Percentiles rank a stretch among this genome's conserved stretches.
Conservation (phyloP, 35 echinoderm and acorn worm species). For the Strongylocentrotus purpuratus region DNA sequence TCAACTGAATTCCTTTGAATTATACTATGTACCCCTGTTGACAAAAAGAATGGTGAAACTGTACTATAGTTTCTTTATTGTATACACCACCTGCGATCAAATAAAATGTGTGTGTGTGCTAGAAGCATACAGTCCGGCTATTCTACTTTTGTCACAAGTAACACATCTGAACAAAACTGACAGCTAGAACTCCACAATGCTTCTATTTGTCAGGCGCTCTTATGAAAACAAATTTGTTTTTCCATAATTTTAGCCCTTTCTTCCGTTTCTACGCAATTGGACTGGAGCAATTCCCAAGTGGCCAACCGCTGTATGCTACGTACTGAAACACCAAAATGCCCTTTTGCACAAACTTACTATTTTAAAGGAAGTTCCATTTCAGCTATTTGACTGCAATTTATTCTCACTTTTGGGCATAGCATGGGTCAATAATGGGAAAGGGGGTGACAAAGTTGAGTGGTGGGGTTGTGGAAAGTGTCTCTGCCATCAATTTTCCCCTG, state of each 20-base stretch:
- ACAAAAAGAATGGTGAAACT: too few species aligned
- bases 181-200: not conserved
- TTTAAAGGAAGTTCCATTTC: too few species aligned
- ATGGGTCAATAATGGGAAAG: not conserved
- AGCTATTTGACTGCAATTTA: too few species aligned
- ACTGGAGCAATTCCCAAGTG: not conserved
- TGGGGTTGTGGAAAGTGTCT: too few species aligned
- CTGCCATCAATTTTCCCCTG: too few species aligned
- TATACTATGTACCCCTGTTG: too few species aligned
- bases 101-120: not conserved
- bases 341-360: too few species aligned
- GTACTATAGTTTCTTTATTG: not conserved
- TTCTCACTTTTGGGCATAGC: too few species aligned
- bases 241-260: conserved; percentile 2
- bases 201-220: not conserved
- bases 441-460: not conserved
- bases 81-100: not conserved
- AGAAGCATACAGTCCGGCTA: not conserved
- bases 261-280: not conserved
- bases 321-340: not conserved
- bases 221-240: conserved; percentile 20
- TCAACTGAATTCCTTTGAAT: too few species aligned
- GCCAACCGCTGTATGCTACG: not conserved
- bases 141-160: not conserved
- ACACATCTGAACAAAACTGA: not conserved